These are phyloP conservation scores for Neuroterus valhalla DNA, from an alignment of 1,140 invertebrate species.

Conservation along the genomic window DNA sequence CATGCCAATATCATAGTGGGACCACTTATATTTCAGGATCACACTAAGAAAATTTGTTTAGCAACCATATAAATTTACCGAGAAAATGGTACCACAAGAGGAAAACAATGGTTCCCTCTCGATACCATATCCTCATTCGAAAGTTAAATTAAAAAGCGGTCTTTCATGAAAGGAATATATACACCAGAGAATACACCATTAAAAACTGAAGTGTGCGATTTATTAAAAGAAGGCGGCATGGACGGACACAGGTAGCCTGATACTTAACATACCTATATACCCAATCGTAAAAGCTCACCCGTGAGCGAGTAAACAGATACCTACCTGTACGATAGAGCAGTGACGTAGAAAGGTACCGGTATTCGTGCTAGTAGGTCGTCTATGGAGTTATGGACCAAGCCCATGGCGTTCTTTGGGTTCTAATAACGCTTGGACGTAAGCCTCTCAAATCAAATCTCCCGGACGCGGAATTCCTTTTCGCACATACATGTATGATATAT, in stretches of 20 bases:
- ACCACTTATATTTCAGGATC: too few species aligned
- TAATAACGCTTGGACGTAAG: conserved; percentile 55
- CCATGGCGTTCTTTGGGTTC: conserved; percentile 64
- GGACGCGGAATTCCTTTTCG: conserved; percentile 45
- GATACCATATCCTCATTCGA: too few species aligned
- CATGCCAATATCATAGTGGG: too few species aligned
- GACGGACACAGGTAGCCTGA: not conserved
- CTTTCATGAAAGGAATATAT: too few species aligned
- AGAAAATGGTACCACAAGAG: too few species aligned
- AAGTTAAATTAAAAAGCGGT: too few species aligned
- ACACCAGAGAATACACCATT: too few species aligned
- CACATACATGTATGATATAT: not conserved
- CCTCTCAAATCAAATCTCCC: conserved; percentile 50
- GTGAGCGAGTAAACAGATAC: conserved; percentile 32
- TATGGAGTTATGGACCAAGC: conserved; percentile 71
- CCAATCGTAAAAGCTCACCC: not conserved
- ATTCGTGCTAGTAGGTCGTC: conserved; percentile 70
- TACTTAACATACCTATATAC: not conserved
- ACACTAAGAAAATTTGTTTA: too few species aligned
- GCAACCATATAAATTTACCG: too few species aligned
- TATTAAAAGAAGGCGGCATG: not conserved
- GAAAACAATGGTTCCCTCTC: too few species aligned
- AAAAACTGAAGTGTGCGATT: not conserved
- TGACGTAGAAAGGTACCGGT: conserved; percentile 67
- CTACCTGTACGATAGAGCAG: conserved; percentile 45